Evolutionary conservation across 2,888 invertebrate species (phyloP), one percentile per base, ranked within the genome.

Genomic region (Capitulum mitella): DNA sequence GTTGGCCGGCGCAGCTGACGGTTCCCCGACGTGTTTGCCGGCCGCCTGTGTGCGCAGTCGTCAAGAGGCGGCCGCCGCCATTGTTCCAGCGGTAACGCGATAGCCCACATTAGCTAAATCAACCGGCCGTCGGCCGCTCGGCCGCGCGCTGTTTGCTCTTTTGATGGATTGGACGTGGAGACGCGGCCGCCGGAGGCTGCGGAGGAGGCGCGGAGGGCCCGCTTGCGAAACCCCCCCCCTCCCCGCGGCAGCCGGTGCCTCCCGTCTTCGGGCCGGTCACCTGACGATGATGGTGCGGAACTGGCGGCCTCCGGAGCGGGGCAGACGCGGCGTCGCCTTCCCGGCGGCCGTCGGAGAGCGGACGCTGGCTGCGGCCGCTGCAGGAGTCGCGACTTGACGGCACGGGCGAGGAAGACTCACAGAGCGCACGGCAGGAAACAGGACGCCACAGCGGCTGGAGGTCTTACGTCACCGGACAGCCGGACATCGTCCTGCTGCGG

Each of bases 91-190:
- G 5, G 70, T 70, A 70, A 70, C 70, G 70, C 26, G 70, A 70
- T 70, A 70, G 70, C 37, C 70, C 37, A 70, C 70, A 70, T 70
- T 70, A 70, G 70, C 70, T 70, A 70, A 70, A 70, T 70, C 70
- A 70, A 70, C 70, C 37, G 37, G 70, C 40, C 37, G 64, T 1
- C 29, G 64, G 34, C 19, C 32, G 64, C 16, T 19, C 64, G 34
- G 29, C 70, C 29, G 37, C 26, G 26, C 37, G 58, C 70, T 70
- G 70, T 70, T 70, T 70, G 70, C 70, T 70, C 70, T 40, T 40
- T 40, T 70, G 70, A 70, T 70, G 70, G 70, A 70, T 70, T 70
- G 37, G 40, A 40, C 70, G 37, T 10, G 70, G 34, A 32, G 34
- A 19, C 40, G 70, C 70, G 37, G 5, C 26, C 26, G 22, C 3